Evolutionary conservation across 2,888 invertebrate species (phyloP), one percentile per base, ranked within the genome.

Genomic region (Heteromurus nitidus): DNA sequence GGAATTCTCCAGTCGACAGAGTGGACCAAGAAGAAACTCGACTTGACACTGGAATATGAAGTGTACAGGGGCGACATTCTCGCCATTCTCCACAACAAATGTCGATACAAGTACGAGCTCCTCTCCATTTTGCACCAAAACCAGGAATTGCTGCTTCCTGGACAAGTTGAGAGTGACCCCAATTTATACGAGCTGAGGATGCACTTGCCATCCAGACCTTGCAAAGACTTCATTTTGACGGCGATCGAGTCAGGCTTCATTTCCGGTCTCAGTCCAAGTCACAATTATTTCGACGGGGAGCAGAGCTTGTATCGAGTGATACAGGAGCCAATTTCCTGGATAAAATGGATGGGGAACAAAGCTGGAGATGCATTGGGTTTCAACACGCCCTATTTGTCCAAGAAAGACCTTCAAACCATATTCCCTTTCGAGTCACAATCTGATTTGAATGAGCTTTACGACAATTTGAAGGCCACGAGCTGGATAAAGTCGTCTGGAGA

Each of bases 81-180:
- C 3, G 1, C 28, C 1, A 28, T 67, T 11, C 28, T 67, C 5
- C 47, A 47, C 3, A 3, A 47, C 9, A 67, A 50, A 9, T 67
- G 67, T n/a, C 20, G 67, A 3, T 67, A 67, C 28, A 24, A 67
- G 18, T 67, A 47, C 20, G 67, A 67, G n/a, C 13, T 67, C 2
- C 50, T 67, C 9, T 28, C 24, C 1, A 36, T 65, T 2, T 0
- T 65, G 36, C 1, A 42, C 2, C 64, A 65, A 13, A 11, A 16
- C 18, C 11, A 47, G n/a, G n/a, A 36, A 36, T 36, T 36, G 36
- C 13, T 5, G 36, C 5, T 50, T 11, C 11, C 50, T 11, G 50
- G 11, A 50, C 11, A 5, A 50, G 50, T 9, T 7, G 44, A 13
- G 9, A 42, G 1, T n/a, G 42, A 65, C n/a, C n/a, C n/a, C n/a